A percentile compares a stretch with the other conserved stretches of the same genome.
phyloP scores from a whole-genome alignment of 2,888 invertebrate genomes.

The Heteromurus nitidus region DNA sequence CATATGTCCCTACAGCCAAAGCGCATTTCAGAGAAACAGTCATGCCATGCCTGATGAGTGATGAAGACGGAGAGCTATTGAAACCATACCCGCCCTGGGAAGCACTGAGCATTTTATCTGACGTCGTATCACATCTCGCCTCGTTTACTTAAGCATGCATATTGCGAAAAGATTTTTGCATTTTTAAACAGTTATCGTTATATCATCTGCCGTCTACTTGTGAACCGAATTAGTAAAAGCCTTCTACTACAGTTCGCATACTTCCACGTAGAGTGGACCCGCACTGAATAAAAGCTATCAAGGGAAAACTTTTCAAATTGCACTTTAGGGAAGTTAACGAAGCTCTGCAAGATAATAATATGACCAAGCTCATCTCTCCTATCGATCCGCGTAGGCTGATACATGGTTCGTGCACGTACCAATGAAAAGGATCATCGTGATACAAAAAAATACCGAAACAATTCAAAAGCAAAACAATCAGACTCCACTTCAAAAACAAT shows the following conservation, averaged over 20 bases:
- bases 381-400: not conserved
- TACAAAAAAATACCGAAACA: slow-evolving; percentile 14
- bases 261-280: too few species aligned
- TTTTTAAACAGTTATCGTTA: slow-evolving; percentile 5
- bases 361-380: slow-evolving; percentile 8
- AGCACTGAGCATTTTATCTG: not conserved
- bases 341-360: not conserved
- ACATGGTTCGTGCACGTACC: slow-evolving; percentile 15
- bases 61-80: not conserved
- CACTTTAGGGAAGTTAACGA: not conserved
- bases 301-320: not conserved
- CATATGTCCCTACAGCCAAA: too few species aligned
- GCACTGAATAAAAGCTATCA: not conserved
- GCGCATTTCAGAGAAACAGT: not conserved
- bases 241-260: too few species aligned
- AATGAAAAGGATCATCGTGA: too few species aligned
- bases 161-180: slow-evolving; percentile 13
- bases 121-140: not conserved
- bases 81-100: not conserved
- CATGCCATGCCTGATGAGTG: not conserved
- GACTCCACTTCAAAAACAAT: too few species aligned
- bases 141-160: slow-evolving; percentile 21
- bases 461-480: not conserved
- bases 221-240: too few species aligned
- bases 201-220: not conserved